Evolutionary conservation across 2,888 invertebrate genomes (phyloP), one percentile per base, ranked within the genome.

Genomic region (Acheta domesticus): DNA sequence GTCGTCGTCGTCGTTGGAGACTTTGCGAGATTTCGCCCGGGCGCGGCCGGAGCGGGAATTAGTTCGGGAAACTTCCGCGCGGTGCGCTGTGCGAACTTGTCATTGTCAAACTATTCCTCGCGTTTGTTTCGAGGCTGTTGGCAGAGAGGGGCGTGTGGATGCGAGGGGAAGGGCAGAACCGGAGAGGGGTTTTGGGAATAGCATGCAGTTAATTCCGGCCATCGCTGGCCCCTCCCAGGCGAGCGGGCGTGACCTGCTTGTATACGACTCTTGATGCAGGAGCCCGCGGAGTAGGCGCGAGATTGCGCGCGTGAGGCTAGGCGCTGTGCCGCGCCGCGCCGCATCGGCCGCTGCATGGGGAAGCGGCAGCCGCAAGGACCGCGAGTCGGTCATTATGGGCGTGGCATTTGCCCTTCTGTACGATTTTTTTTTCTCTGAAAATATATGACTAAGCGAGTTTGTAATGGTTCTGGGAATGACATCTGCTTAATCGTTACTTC

Each of bases 41-140:
- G 14, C 16, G 62, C n/a, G 62, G n/a, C 62, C 16, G 62, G 62
- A 14, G 62, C n/a, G 62, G 62, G 62, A 62, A 62, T 62, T 62
- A 62, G 62, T 62, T 62, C 16, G 12, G n/a, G 62, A n/a, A 62
- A 62, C 62, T 62, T 62, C 1, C 62, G 16, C 16, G 5, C 4
- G 62, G n/a, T 16, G 62, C 62, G 62, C 62, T 3, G 62, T 62
- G n/a, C 16, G 62, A n/a, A 62, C 62, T 62, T 62, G 62, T 62
- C 62, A 62, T 62, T 62, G 62, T 62, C 62, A 62, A 62, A 62
- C 62, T 62, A 62, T 62, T 62, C 16, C 62, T n/a, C 62, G 62
- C 62, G 62, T 62, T 62, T 62, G 62, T 62, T 62, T 62, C 16
- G 62, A n/a, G n/a, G 62, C 14, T 11, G 14, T 62, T 62, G 16